Conservation (phyloP, 53 echinoderm and acorn worm species). For the Zoroaster sp. region DNA sequence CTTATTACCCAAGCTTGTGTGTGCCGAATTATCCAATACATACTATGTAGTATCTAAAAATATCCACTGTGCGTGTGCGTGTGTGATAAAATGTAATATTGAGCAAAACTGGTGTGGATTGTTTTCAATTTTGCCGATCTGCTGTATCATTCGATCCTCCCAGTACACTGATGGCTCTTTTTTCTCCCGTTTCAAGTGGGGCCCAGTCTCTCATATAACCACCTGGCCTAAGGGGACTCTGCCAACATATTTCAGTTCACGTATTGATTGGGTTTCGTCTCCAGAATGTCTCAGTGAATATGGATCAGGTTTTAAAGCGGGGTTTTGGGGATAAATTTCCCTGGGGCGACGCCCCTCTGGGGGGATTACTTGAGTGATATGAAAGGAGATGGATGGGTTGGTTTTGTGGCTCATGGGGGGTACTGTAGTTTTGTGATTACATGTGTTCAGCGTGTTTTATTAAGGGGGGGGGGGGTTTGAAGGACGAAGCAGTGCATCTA, state of each 20-base stretch:
- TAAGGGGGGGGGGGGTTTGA: no score
- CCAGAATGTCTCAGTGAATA: slow-evolving; percentile 28
- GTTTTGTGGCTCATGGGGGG: background rate
- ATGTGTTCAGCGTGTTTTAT: no score
- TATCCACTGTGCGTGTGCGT: background rate
- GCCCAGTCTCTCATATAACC: slow-evolving; percentile 19
- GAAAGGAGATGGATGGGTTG: background rate
- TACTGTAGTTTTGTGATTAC: background rate
- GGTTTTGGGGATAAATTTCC: background rate
- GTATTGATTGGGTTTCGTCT: slow-evolving; percentile 40
- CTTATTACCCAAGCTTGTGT: no score
- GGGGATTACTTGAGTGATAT: background rate
- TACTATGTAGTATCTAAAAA: no score
- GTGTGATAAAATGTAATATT: slow-evolving; percentile 24
- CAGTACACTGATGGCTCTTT: slow-evolving; percentile 1
- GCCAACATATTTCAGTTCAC: background rate
- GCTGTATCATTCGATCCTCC: background rate
- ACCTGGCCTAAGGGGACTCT: slow-evolving; percentile 19
- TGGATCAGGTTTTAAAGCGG: slow-evolving; percentile 26
- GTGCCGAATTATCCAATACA: no score
- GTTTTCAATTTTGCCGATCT: background rate
- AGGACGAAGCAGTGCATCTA: no score
- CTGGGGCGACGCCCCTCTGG: background rate
- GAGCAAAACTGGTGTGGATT: background rate
- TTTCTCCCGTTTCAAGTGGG: slow-evolving; percentile 16